Evolutionary conservation across 2,113 vertebrate species (phyloP).

Genomic region (Dasyurus viverrinus): DNA sequence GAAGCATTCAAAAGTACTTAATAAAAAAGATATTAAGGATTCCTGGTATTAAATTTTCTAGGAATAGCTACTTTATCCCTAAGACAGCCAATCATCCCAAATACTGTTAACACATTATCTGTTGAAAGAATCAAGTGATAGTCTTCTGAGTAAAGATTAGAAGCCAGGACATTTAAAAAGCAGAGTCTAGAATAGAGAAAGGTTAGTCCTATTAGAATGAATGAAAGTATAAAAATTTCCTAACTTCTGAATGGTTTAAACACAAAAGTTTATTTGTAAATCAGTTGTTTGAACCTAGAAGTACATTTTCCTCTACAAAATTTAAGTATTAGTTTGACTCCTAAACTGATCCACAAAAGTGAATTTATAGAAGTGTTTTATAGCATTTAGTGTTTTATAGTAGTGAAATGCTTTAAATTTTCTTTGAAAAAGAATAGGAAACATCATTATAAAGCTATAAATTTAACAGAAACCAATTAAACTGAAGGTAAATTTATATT

Average conservation of each 20-base stretch:
- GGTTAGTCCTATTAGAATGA: background rate
- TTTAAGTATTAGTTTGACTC: background rate
- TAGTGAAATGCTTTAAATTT: background rate
- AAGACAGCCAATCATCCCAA: background rate
- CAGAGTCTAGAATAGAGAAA: background rate
- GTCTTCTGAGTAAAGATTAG: background rate
- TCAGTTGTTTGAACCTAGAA: background rate
- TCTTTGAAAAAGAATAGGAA: background rate
- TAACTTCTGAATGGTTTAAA: background rate
- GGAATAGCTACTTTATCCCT: background rate
- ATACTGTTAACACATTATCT: background rate
- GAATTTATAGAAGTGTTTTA: no score
- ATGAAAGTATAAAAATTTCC: background rate
- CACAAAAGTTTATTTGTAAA: background rate
- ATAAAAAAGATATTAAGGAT: constrained; percentile 32
- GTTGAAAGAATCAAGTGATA: background rate
- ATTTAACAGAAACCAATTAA: background rate
- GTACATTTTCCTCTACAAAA: background rate
- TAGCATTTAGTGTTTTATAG: background rate
- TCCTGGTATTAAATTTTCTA: constrained; percentile 22
- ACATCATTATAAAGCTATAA: background rate
- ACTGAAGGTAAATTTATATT: background rate
- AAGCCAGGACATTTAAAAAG: constrained; percentile 34
- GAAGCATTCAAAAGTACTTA: constrained; percentile 19
- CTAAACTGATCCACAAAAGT: background rate